phyloP scores from a whole-genome alignment of 2,888 invertebrate genomes.

The Epinotia demarniana region DNA sequence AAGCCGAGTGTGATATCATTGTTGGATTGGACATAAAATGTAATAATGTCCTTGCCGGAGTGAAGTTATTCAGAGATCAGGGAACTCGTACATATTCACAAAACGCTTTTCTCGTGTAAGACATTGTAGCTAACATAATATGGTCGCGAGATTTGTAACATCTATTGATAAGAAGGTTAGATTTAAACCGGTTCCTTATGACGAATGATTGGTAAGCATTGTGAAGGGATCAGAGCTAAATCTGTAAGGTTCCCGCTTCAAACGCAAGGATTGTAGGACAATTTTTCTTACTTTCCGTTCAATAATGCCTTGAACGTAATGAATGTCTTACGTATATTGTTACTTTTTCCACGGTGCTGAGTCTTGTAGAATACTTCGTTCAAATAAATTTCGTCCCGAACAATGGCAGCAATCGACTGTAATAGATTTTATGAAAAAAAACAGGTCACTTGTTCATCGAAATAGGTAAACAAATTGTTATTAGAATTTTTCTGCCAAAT shows the following conservation, averaged over 20 bases:
- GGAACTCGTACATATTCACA: neutral
- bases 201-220: neutral
- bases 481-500: too few relatives aligned
- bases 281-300: conserved; percentile 35
- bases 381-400: conserved; percentile 5
- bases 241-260: conserved; percentile 12
- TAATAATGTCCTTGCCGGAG: conserved; percentile 36
- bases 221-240: conserved; percentile 19
- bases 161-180: neutral
- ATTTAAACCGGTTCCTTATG: neutral
- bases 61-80: conserved; percentile 29
- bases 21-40: conserved; percentile 40
- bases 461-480: neutral
- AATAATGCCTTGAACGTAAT: conserved; percentile 26
- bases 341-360: neutral
- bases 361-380: conserved; percentile 5
- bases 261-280: conserved; percentile 22
- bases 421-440: conserved; percentile 15
- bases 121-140: neutral
- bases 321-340: conserved; percentile 29
- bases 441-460: neutral
- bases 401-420: conserved; percentile 7
- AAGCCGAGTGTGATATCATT: conserved; percentile 38
- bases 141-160: neutral
- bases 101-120: neutral